Evolutionary conservation across 2,797 vertebrate species (phyloP).

Genomic region (Ctenosaura bakeri): DNA sequence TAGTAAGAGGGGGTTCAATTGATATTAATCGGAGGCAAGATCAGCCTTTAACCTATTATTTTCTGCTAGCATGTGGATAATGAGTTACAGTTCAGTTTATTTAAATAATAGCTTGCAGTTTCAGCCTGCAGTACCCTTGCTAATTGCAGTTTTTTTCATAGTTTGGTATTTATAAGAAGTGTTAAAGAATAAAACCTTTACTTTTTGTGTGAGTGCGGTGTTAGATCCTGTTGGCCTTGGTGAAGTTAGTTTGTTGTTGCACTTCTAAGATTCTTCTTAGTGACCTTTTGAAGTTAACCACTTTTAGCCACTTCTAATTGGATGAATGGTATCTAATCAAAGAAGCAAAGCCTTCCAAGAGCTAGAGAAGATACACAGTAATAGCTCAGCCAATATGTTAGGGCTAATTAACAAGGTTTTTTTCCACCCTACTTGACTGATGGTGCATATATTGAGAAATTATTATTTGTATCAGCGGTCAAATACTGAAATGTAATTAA

Average conservation of each 20-base stretch:
- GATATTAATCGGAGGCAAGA: conserved; percentile 11
- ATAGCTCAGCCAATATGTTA: background rate
- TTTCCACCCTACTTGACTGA: background rate
- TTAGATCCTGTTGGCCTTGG: background rate
- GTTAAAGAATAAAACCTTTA: background rate
- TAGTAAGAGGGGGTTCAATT: background rate
- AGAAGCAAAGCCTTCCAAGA: background rate
- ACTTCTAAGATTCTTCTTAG: background rate
- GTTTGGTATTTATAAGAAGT: conserved; percentile 16
- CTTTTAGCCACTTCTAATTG: conserved; percentile 1
- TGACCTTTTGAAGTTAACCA: background rate
- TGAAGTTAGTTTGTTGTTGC: background rate
- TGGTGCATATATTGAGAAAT: background rate
- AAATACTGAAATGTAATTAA: background rate
- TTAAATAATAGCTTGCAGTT: background rate
- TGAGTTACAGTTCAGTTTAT: conserved; percentile 13
- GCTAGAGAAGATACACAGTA: background rate
- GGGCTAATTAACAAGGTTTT: background rate
- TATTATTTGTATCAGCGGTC: background rate
- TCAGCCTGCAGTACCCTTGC: background rate
- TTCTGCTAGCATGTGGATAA: background rate
- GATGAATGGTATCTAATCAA: background rate
- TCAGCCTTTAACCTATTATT: background rate
- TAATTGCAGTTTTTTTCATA: background rate
- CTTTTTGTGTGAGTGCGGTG: background rate